Conservation (phyloP, 2,797 vertebrate genomes). For the Cuniculus paca region DNA sequence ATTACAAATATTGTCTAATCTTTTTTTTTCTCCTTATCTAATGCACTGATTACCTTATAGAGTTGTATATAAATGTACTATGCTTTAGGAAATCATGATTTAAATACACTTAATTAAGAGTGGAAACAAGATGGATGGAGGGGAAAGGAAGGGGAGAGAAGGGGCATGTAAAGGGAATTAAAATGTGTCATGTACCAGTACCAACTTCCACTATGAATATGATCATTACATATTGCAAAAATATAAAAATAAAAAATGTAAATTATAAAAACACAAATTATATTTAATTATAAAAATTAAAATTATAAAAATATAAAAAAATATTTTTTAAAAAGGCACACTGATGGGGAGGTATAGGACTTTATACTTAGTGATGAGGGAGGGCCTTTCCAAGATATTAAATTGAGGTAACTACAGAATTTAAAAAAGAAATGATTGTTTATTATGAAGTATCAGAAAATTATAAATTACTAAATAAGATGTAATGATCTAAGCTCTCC, state of each 20-base stretch:
- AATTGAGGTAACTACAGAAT: not conserved
- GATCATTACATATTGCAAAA: not conserved
- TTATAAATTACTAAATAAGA: conserved; percentile 26
- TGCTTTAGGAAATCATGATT: conserved; percentile 40
- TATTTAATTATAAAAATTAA: not conserved
- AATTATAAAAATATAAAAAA: not conserved
- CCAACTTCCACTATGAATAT: not conserved
- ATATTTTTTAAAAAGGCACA: not conserved
- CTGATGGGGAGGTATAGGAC: not conserved
- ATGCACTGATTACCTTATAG: not conserved
- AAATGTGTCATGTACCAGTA: not conserved
- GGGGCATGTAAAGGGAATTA: not conserved
- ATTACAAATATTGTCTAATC: conserved; percentile 33
- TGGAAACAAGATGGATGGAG: not conserved
- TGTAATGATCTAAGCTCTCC: not conserved
- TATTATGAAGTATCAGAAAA: not conserved
- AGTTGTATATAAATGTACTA: not conserved
- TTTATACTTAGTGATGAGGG: not conserved
- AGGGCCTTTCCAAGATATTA: not conserved
- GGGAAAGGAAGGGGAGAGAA: not conserved
- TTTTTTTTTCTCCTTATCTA: not conserved
- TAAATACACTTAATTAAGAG: not conserved
- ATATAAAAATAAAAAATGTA: not conserved
- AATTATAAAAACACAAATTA: no score
- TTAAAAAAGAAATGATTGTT: not conserved